Conservation (phyloP, 2,888 invertebrate species). For the Deilephila elpenor region DNA sequence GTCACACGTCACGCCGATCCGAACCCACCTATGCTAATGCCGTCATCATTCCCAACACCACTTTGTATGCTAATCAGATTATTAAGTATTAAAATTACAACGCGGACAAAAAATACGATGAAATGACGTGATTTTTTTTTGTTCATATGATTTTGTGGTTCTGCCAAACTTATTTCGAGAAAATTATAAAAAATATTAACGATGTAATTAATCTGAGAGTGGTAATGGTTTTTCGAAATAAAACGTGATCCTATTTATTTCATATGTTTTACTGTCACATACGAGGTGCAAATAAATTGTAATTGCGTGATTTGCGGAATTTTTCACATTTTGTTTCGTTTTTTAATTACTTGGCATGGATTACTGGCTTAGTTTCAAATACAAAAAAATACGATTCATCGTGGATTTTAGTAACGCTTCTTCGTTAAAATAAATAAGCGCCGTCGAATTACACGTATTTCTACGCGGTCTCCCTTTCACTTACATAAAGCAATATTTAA, state of each 20-base stretch:
- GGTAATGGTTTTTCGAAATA: too few species aligned
- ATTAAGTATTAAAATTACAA: conserved; percentile 45
- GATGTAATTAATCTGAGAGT: background rate
- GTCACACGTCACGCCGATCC: conserved; percentile 46
- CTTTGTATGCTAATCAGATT: conserved; percentile 76
- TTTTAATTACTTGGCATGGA: background rate
- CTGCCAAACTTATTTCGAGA: background rate
- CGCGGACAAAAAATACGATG: background rate
- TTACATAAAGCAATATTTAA: background rate
- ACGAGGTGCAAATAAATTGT: background rate
- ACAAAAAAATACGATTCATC: background rate
- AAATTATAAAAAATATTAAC: background rate
- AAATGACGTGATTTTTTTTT: background rate
- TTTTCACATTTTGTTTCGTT: background rate
- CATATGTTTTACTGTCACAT: background rate
- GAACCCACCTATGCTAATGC: conserved; percentile 52
- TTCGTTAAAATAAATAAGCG: background rate
- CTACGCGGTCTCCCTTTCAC: background rate
- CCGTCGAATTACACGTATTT: background rate
- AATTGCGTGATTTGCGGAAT: background rate
- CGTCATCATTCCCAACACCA: conserved; percentile 68
- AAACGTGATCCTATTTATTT: too few species aligned
- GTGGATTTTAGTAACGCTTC: background rate
- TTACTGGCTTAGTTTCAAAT: conserved; percentile 2
- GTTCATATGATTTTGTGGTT: background rate